Percentiles rank a stretch among this genome's conserved stretches.
phyloP scores from a whole-genome alignment of 2,797 vertebrate species.

The Peromyscus eremicus region DNA sequence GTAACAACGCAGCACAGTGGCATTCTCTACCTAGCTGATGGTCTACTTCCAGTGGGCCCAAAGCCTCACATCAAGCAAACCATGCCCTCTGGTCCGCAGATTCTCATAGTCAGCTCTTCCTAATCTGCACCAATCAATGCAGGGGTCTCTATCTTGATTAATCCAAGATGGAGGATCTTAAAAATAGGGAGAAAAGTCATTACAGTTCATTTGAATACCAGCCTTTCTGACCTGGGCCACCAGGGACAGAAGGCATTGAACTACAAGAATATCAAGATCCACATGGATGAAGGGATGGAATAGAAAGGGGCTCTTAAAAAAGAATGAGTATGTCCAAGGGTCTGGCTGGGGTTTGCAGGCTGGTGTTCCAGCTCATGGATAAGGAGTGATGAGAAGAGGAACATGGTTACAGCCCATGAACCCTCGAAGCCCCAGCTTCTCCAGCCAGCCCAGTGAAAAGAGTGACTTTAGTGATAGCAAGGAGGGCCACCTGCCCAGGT shows the following conservation, averaged over 20 bases:
- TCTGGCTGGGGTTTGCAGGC: background rate
- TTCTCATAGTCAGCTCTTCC: background rate
- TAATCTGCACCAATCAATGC: background rate
- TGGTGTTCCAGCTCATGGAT: background rate
- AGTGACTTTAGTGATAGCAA: background rate
- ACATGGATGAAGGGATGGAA: background rate
- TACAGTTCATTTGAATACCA: background rate
- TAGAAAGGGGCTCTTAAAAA: background rate
- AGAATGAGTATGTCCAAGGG: background rate
- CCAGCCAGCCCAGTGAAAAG: background rate
- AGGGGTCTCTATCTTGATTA: background rate
- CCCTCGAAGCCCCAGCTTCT: background rate
- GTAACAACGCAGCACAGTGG: background rate
- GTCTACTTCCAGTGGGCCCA: background rate
- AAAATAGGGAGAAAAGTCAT: background rate
- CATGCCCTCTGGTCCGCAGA: background rate
- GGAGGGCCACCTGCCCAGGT: background rate
- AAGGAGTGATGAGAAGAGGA: background rate
- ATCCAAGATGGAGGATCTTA: background rate
- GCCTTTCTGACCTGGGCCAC: background rate
- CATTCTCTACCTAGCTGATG: background rate
- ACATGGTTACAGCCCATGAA: too few relatives aligned
- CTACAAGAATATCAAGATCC: background rate
- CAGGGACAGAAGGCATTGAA: constrained; percentile 1
- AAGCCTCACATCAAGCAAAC: background rate